Evolutionary conservation across 2,888 invertebrate species (phyloP).

Genomic region (Andrena bicolor): DNA sequence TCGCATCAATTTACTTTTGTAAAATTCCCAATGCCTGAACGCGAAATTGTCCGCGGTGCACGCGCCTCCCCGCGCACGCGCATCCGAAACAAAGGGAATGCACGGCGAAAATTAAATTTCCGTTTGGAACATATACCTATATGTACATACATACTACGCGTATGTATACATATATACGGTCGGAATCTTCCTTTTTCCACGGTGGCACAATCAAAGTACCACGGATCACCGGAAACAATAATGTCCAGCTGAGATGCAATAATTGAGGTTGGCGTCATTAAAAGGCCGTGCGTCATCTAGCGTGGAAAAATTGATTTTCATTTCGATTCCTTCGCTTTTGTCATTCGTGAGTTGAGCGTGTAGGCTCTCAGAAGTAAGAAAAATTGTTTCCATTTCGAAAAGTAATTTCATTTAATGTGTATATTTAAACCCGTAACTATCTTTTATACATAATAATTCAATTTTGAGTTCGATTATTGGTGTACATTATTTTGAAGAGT

Average conservation of each 20-base stretch:
- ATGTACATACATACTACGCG: too few relatives aligned
- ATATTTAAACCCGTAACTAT: too few relatives aligned
- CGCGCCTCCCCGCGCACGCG: background rate
- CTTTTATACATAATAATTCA: too few relatives aligned
- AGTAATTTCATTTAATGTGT: too few relatives aligned
- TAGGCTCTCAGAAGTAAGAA: too few relatives aligned
- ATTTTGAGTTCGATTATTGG: too few relatives aligned
- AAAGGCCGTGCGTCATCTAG: conserved; percentile 18
- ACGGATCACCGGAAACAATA: conserved; percentile 1
- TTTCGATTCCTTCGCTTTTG: background rate
- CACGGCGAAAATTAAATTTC: conserved; percentile 57
- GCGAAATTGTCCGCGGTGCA: conserved; percentile 15
- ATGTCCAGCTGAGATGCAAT: conserved; percentile 16
- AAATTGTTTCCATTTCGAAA: too few relatives aligned
- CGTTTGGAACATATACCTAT: conserved; percentile 18
- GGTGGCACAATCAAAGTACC: conserved; percentile 4
- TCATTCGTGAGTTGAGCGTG: background rate
- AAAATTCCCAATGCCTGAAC: conserved; percentile 40
- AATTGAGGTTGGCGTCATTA: conserved; percentile 2
- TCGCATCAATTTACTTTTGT: conserved; percentile 45
- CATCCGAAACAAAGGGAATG: conserved; percentile 30
- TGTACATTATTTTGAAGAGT: too few relatives aligned
- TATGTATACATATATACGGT: background rate
- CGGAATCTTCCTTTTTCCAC: background rate
- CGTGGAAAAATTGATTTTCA: conserved; percentile 25